phyloP scores from a whole-genome alignment of 2,888 invertebrate species.

The Mellilla xanthometata region DNA sequence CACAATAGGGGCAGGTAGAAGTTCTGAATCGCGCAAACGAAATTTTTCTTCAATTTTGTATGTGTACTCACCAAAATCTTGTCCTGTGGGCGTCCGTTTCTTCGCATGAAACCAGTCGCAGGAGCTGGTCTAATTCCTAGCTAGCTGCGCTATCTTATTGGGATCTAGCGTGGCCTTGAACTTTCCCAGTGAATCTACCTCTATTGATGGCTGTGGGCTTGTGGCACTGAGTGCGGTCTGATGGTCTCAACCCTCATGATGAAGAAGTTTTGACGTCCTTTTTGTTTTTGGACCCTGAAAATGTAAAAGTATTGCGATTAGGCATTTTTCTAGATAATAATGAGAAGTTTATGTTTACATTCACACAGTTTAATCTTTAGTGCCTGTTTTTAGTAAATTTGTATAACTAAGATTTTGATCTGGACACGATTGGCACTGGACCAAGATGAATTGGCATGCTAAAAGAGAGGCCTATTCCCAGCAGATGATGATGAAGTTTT shows the following conservation, averaged over 20 bases:
- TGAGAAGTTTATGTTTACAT: too few species aligned
- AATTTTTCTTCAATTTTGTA: conserved; percentile 42
- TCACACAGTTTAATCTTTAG: too few species aligned
- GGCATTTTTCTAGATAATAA: too few species aligned
- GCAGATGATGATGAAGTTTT: too few species aligned
- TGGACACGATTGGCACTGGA: too few species aligned
- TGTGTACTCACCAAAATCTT: conserved; percentile 32
- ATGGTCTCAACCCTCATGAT: conserved; percentile 52
- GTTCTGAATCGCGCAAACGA: conserved; percentile 58
- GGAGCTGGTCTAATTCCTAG: conserved; percentile 60
- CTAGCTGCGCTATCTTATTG: conserved; percentile 12
- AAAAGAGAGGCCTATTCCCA: too few species aligned
- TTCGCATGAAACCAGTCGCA: conserved; percentile 64
- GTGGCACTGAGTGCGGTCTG: conserved; percentile 68
- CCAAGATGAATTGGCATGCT: too few species aligned
- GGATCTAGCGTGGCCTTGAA: conserved; percentile 35
- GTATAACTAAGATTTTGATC: too few species aligned
- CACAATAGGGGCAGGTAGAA: conserved; percentile 56
- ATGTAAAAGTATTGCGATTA: too few species aligned
- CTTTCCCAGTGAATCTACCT: conserved; percentile 62
- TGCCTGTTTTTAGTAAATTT: too few species aligned
- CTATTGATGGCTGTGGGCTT: conserved; percentile 47
- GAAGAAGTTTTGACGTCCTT: conserved; percentile 72
- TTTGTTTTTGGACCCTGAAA: too few species aligned
- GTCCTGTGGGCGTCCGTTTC: conserved; percentile 64